Percentiles rank a stretch among this genome's conserved stretches.
Conservation (phyloP, 2,888 invertebrate genomes). For the Heliconius erato region DNA sequence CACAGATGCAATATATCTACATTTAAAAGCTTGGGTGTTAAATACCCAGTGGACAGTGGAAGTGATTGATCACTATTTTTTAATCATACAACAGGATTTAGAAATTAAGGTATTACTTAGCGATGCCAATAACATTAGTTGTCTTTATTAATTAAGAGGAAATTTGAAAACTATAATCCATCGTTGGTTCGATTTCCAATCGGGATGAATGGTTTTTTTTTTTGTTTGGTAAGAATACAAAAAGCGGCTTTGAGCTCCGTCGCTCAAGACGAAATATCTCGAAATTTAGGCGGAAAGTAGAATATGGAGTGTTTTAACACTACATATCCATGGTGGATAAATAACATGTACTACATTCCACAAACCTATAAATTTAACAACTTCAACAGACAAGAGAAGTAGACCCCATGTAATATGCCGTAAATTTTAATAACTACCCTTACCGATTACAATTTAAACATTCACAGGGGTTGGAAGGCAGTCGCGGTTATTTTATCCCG, state of each 20-base stretch:
- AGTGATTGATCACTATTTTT: constrained; percentile 20
- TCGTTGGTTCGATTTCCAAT: no score
- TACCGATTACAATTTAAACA: constrained; percentile 36
- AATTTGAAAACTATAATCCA: neutral
- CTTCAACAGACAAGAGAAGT: neutral
- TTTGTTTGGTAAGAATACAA: neutral
- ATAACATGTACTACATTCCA: no score
- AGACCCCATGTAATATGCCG: neutral
- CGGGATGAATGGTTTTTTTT: neutral
- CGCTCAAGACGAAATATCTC: neutral
- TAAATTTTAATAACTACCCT: constrained; percentile 27
- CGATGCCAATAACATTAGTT: neutral
- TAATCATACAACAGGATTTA: neutral
- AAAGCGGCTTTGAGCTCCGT: neutral
- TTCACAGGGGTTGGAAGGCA: constrained; percentile 32
- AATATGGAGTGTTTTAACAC: neutral
- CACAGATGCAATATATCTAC: constrained; percentile 14
- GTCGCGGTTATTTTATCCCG: constrained; percentile 33
- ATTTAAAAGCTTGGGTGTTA: constrained; percentile 7
- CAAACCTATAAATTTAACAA: neutral
- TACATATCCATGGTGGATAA: neutral
- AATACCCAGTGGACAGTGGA: neutral
- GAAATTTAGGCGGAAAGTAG: neutral
- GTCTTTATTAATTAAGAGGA: neutral
- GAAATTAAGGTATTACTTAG: neutral